Evolutionary conservation across 2,113 vertebrate species (phyloP), one percentile per base, ranked within the genome.

Genomic region (Oryctolagus cuniculus): DNA sequence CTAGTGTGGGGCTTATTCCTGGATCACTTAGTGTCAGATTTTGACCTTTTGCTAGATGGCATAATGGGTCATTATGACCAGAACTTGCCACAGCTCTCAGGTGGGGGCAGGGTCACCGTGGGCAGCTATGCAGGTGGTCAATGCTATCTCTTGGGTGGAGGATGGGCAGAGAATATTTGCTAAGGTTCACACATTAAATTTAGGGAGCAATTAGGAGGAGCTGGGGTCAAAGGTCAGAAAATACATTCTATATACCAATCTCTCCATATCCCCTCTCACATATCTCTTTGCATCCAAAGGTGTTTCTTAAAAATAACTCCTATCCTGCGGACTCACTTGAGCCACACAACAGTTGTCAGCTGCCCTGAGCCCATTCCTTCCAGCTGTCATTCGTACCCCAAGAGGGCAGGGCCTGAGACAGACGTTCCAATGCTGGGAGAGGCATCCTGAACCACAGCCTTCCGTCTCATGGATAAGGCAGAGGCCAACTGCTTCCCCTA

Each of bases 171-270:
- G 3, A 85, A 95, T 61, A 1, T 22, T 10, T 36, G 31, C 12
- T 91, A 58, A 74, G 69, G 92, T 22, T 87, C 53, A 82, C 36
- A 70, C 9, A 38, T 64, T 53, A 80, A 31, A 92, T 75, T 69
- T 74, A 64, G 83, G 29, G 11, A 51, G 10, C 11, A 10, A 16
- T 21, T 29, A 81, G 53, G 51, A 90, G 27, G 51, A 72, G 15
- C 25, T 11, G 29, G 66, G 44, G 21, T 61, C n/a, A 84, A 84
- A 72, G 27, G 8, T 22, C 7, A 36, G 38, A 0, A n/a, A 79
- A 36, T 53, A 24, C 2, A 44, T 44, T 72, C 21, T 27, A 19
- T 21, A 44, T 11, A 58, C 31, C n/a, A 55, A 8, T 7, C 27
- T 81, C 34, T 85, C 58, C 36, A 29, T 63, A 64, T 7, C 10